These are phyloP conservation scores for Drosophila mimica DNA, from an alignment of 2,888 invertebrate species.

Conservation along the genomic window DNA sequence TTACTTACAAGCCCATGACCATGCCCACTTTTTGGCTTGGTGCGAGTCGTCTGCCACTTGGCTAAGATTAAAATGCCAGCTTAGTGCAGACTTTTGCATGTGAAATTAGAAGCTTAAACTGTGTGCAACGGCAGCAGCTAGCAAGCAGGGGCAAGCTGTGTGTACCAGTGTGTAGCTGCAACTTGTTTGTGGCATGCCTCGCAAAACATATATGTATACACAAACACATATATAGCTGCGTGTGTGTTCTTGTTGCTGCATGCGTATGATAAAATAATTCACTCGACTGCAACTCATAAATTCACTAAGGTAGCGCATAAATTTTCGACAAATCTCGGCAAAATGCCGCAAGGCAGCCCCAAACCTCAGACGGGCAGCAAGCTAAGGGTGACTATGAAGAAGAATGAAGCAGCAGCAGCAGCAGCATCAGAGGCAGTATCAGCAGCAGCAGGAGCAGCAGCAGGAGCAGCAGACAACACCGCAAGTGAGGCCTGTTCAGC, in stretches of 20 bases:
- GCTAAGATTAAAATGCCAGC: constrained; percentile 81
- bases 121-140: constrained; percentile 29
- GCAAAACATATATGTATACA: constrained; percentile 37
- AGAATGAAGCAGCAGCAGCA: constrained; percentile 1
- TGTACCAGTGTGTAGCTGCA: constrained; percentile 38
- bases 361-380: constrained; percentile 58
- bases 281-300: constrained; percentile 82
- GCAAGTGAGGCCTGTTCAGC: constrained; percentile 37
- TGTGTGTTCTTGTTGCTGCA: constrained; percentile 67
- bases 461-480: constrained; percentile 29
- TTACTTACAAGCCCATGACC: constrained; percentile 72
- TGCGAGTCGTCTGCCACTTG: constrained; percentile 52
- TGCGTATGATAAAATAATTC: constrained; percentile 82
- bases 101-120: constrained; percentile 80
- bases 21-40: constrained; percentile 34
- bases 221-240: constrained; percentile 14
- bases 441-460: background rate
- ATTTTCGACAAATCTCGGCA: constrained; percentile 78
- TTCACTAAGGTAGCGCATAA: constrained; percentile 81
- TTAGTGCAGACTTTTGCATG: constrained; percentile 81
- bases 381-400: constrained; percentile 9
- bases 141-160: background rate
- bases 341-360: constrained; percentile 79
- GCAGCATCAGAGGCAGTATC: constrained; percentile 9
- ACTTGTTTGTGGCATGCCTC: constrained; percentile 75